A percentile compares a stretch with the other conserved stretches of the same genome.
Evolutionary conservation across 2,113 vertebrate species (phyloP).

Genomic region (Micronisus gabar): DNA sequence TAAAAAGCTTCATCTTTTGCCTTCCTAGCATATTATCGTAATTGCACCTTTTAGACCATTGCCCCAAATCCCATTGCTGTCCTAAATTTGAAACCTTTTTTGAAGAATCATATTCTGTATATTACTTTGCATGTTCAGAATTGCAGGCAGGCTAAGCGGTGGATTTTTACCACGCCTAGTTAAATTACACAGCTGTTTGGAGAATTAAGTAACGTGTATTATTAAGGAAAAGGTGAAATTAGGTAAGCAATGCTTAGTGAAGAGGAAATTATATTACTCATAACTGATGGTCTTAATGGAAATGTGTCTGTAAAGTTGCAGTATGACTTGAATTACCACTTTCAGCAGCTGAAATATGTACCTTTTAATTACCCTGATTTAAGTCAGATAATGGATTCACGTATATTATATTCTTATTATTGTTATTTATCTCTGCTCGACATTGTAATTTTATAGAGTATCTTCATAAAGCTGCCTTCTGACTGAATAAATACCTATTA

Average conservation of each 20-base stretch:
- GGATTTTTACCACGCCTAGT: background rate
- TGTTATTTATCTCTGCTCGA: background rate
- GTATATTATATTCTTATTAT: background rate
- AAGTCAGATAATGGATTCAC: background rate
- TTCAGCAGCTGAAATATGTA: background rate
- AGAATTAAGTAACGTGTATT: background rate
- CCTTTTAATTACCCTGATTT: conserved; percentile 10
- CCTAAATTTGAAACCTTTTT: background rate
- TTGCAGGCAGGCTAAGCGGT: background rate
- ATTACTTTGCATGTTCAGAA: background rate
- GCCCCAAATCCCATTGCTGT: background rate
- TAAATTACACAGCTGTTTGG: background rate
- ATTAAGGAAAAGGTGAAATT: background rate
- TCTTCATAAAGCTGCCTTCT: background rate
- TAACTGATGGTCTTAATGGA: background rate
- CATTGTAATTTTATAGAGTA: background rate
- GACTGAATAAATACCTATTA: background rate
- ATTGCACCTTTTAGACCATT: background rate
- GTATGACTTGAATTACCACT: background rate
- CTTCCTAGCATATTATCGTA: background rate
- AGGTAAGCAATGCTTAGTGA: background rate
- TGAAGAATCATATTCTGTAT: background rate
- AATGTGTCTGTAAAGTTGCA: background rate
- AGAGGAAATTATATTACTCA: background rate
- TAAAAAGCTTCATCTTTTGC: conserved; percentile 19